phyloP scores from a whole-genome alignment of 2,113 vertebrate species.

The Campylomormyrus tamandua region DNA sequence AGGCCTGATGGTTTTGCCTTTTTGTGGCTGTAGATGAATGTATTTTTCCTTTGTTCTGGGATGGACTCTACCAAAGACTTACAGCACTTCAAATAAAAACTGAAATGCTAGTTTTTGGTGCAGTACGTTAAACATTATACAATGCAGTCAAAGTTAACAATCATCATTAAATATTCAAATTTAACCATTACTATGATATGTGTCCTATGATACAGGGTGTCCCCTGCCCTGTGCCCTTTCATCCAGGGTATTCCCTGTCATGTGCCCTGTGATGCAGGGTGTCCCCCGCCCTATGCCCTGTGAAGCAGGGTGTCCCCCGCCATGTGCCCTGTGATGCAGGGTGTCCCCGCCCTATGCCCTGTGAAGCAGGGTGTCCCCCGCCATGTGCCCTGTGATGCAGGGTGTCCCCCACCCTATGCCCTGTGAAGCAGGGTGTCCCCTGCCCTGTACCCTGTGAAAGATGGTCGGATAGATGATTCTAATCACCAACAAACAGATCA shows the following conservation, averaged over 20 bases:
- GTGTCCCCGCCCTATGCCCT: too few relatives aligned
- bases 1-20: conserved; percentile 19
- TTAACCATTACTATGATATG: not conserved
- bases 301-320: not conserved
- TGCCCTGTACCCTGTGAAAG: not conserved
- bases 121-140: not conserved
- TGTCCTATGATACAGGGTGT: not conserved
- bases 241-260: too few relatives aligned
- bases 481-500: not conserved
- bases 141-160: not conserved
- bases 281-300: not conserved
- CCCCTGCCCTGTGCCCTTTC: not conserved
- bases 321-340: not conserved
- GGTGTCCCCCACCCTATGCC: not conserved
- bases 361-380: not conserved
- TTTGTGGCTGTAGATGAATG: conserved; percentile 5
- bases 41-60: not conserved
- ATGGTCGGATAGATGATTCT: not conserved
- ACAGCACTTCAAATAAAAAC: not conserved
- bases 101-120: not conserved
- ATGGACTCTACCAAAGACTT: not conserved
- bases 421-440: not conserved
- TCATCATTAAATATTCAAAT: not conserved
- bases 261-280: too few relatives aligned
- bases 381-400: too few relatives aligned